Percentiles rank a stretch among this genome's conserved stretches.
Conservation (phyloP, 2,888 invertebrate genomes). For the Rhingia campestris region DNA sequence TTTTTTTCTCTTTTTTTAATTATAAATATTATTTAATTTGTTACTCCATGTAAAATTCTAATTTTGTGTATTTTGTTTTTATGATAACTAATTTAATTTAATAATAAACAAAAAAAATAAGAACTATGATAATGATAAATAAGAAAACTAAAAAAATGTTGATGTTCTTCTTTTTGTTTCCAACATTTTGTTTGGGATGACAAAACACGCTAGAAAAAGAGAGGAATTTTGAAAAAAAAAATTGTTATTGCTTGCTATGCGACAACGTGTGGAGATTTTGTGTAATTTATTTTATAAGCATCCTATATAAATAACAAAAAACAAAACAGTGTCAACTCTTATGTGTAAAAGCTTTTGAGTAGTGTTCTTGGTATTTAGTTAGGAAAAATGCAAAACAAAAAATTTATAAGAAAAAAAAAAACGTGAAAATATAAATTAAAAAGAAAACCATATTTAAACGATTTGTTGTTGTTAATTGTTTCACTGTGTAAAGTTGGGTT, state of each 20-base stretch:
- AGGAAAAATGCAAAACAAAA: constrained; percentile 30
- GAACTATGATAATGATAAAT: constrained; percentile 25
- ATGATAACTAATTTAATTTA: constrained; percentile 60
- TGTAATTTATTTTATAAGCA: constrained; percentile 62
- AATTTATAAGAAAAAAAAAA: neutral
- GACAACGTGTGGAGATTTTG: constrained; percentile 28
- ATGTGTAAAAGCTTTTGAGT: constrained; percentile 59
- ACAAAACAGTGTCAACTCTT: constrained; percentile 49
- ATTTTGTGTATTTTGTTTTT: constrained; percentile 60
- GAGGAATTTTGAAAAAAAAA: constrained; percentile 8
- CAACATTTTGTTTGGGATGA: constrained; percentile 23
- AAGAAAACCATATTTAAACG: constrained; percentile 38
- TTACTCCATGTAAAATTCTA: constrained; percentile 61
- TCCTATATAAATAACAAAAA: constrained; percentile 31
- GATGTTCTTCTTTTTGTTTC: constrained; percentile 4
- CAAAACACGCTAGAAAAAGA: neutral
- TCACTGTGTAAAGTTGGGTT: constrained; percentile 51
- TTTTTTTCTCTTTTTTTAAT: constrained; percentile 33
- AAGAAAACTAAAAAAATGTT: constrained; percentile 13
- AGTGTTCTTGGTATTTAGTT: constrained; percentile 65
- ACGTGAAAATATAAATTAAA: neutral
- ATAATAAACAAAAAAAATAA: constrained; percentile 21
- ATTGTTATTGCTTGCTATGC: constrained; percentile 45
- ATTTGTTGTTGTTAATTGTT: constrained; percentile 70
- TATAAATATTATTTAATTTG: constrained; percentile 71